Conservation (phyloP, 2,113 vertebrate species). For the Hypomesus transpacificus region DNA sequence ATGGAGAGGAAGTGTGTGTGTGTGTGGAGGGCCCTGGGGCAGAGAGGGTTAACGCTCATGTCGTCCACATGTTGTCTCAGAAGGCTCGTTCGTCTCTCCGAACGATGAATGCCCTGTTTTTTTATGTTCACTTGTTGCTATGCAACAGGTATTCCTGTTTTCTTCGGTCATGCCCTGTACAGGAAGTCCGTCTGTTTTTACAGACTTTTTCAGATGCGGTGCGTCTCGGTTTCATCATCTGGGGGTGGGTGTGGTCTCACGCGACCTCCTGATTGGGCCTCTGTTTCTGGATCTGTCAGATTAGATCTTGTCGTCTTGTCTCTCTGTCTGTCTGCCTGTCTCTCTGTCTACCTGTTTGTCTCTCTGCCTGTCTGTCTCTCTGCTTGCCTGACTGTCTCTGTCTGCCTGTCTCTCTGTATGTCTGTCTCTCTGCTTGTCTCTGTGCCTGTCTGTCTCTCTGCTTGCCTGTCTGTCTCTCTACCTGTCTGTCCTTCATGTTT, state of each 20-base stretch:
- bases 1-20: constrained; percentile 52
- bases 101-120: constrained; percentile 53
- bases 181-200: constrained; percentile 17
- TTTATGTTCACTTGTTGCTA: constrained; percentile 59
- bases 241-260: too few relatives aligned
- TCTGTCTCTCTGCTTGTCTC: neutral
- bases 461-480: neutral
- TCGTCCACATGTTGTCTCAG: neutral
- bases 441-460: neutral
- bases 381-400: neutral
- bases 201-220: too few relatives aligned
- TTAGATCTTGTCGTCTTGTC: too few relatives aligned
- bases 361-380: neutral
- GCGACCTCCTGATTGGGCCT: too few relatives aligned
- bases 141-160: constrained; percentile 57
- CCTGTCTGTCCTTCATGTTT: too few relatives aligned
- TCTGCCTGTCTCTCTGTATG: neutral
- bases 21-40: constrained; percentile 23
- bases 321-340: too few relatives aligned
- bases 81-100: constrained; percentile 33
- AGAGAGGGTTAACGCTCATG: too few relatives aligned
- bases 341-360: too few relatives aligned
- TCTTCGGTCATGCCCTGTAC: constrained; percentile 47
- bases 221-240: too few relatives aligned
- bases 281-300: too few relatives aligned